Percentiles rank a stretch among this genome's conserved stretches.
Conservation (phyloP, 1,140 invertebrate species). For the Harpegnathos saltator region DNA sequence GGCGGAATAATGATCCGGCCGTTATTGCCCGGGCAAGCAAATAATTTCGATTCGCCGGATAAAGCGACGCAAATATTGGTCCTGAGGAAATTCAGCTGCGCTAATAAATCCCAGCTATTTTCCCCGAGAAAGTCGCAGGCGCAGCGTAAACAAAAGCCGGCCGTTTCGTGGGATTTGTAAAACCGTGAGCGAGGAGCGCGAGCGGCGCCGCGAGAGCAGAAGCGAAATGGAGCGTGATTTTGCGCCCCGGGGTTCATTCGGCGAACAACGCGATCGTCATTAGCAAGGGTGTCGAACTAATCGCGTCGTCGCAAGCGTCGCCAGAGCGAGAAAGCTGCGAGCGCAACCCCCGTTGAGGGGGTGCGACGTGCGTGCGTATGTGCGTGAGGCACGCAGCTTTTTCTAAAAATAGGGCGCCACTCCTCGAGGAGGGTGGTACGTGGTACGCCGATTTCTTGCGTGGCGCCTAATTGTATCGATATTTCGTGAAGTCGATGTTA, state of each 20-base stretch:
- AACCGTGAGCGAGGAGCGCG: not conserved
- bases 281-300: constrained; percentile 42
- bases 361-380: not conserved
- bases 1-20: too few relatives aligned
- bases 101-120: constrained; percentile 46
- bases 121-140: constrained; percentile 25
- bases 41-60: constrained; percentile 19
- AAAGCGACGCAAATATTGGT: constrained; percentile 26
- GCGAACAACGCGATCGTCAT: constrained; percentile 57
- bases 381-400: not conserved
- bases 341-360: not conserved
- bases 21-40: not conserved
- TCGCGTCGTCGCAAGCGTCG: not conserved
- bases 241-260: constrained; percentile 42
- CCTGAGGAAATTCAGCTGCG: not conserved
- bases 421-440: not conserved
- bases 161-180: constrained; percentile 28
- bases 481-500: not conserved
- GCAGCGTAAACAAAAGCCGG: constrained; percentile 18
- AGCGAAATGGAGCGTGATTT: constrained; percentile 49
- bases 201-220: not conserved
- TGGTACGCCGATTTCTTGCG: not conserved
- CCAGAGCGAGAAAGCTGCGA: not conserved
- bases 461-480: constrained; percentile 13
- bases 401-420: constrained; percentile 30